Conservation (phyloP, 2,888 invertebrate genomes). For the Tachina grossa region DNA sequence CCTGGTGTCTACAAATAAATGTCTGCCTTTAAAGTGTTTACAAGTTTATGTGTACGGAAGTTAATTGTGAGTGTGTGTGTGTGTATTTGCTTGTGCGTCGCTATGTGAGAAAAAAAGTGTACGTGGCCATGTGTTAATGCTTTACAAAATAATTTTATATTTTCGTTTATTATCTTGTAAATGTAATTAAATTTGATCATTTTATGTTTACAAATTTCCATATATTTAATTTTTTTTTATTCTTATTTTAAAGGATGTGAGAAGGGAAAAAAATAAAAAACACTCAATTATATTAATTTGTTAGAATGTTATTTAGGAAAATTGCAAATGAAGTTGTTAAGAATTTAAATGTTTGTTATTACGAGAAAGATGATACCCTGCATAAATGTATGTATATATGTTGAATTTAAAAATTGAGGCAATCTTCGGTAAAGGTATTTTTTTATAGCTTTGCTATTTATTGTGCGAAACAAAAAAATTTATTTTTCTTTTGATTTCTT, state of each 20-base stretch:
- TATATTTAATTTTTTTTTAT: conserved; percentile 7
- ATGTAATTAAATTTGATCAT: conserved; percentile 71
- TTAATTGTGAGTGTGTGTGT: not conserved
- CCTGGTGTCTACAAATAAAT: conserved; percentile 53
- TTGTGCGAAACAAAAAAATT: too few relatives aligned
- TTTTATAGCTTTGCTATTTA: too few relatives aligned
- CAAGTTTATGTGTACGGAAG: conserved; percentile 13
- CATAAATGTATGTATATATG: not conserved
- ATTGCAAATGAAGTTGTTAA: conserved; percentile 11
- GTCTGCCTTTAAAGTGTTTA: conserved; percentile 33
- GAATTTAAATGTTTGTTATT: conserved; percentile 14
- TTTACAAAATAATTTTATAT: conserved; percentile 65
- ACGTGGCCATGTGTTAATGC: conserved; percentile 68
- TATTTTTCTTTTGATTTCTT: too few relatives aligned
- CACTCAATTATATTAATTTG: conserved; percentile 69
- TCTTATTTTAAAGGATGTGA: not conserved
- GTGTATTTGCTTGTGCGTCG: not conserved
- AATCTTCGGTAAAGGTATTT: too few relatives aligned
- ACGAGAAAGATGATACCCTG: not conserved
- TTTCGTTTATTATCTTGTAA: conserved; percentile 69
- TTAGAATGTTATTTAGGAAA: conserved; percentile 55
- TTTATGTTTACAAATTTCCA: conserved; percentile 64
- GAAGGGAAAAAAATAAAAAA: conserved; percentile 27
- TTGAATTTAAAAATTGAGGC: not conserved
- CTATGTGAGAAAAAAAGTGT: conserved; percentile 31